Conservation (phyloP, 2,113 vertebrate species). For the Eudyptes chrysolophus region DNA sequence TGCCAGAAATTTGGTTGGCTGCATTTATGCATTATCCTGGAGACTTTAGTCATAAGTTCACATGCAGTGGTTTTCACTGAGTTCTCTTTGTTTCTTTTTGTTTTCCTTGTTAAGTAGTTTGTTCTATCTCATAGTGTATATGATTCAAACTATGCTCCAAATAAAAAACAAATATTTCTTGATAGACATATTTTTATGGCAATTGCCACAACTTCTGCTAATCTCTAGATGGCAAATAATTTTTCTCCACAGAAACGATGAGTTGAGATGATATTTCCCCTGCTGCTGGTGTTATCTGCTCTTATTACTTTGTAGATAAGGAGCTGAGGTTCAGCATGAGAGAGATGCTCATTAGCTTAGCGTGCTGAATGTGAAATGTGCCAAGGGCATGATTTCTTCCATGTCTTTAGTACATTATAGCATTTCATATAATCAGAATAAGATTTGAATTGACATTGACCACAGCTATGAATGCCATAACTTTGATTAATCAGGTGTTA, state of each 20-base stretch:
- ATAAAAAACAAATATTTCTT: neutral
- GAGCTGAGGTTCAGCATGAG: neutral
- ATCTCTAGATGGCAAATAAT: neutral
- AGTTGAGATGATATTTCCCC: neutral
- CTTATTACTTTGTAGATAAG: neutral
- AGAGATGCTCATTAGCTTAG: neutral
- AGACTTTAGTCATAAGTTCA: neutral
- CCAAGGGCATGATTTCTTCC: neutral
- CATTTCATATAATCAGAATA: neutral
- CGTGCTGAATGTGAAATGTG: rapidly evolving
- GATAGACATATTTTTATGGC: neutral
- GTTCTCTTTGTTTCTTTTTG: neutral
- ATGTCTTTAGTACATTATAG: neutral
- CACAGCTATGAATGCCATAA: neutral
- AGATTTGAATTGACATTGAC: neutral
- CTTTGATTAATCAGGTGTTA: neutral
- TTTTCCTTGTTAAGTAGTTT: neutral
- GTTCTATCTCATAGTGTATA: neutral
- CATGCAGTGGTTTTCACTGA: neutral
- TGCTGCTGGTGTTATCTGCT: neutral
- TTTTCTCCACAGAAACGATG: neutral
- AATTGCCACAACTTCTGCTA: neutral
- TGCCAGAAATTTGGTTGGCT: neutral
- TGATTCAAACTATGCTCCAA: neutral
- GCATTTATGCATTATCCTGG: neutral